Conservation (phyloP, 2,113 vertebrate species). For the Phainopepla nitens region DNA sequence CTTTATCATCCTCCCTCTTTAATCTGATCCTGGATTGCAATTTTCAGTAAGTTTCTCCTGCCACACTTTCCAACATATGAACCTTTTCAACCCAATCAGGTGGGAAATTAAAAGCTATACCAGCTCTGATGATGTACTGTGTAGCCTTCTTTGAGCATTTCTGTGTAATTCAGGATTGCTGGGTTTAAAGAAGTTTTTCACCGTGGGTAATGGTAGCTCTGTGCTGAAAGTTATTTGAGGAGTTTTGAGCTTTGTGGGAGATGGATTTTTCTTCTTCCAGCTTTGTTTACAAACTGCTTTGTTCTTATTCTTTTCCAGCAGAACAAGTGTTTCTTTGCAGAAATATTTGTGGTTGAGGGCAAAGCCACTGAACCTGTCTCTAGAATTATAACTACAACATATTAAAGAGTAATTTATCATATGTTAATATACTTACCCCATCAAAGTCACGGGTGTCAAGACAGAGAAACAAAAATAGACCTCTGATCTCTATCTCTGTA, state of each 20-base stretch:
- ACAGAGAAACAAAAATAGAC: slow-evolving; percentile 14
- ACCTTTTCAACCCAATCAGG: slow-evolving; percentile 11
- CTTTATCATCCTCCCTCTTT: neutral
- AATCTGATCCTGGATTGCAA: slow-evolving; percentile 18
- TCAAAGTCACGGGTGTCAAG: slow-evolving; percentile 20
- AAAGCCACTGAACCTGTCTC: slow-evolving; percentile 14
- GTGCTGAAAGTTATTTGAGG: neutral
- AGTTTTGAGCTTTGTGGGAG: neutral
- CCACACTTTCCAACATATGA: neutral
- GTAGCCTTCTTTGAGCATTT: neutral
- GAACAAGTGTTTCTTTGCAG: slow-evolving; percentile 24
- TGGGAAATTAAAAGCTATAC: slow-evolving; percentile 17
- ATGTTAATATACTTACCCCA: slow-evolving; percentile 24
- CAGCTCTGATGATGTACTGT: neutral
- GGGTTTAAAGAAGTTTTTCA: neutral
- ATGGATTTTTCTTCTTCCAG: neutral
- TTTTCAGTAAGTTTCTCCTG: slow-evolving; percentile 25
- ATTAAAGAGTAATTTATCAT: slow-evolving; percentile 47
- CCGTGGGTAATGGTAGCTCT: neutral
- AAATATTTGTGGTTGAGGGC: neutral
- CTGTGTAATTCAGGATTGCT: neutral
- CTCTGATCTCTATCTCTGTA: slow-evolving; percentile 39
- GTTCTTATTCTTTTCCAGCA: neutral
- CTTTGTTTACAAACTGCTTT: slow-evolving; percentile 47
- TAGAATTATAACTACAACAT: neutral